Conservation (phyloP, 2,113 vertebrate species). For the Mobula birostris region DNA sequence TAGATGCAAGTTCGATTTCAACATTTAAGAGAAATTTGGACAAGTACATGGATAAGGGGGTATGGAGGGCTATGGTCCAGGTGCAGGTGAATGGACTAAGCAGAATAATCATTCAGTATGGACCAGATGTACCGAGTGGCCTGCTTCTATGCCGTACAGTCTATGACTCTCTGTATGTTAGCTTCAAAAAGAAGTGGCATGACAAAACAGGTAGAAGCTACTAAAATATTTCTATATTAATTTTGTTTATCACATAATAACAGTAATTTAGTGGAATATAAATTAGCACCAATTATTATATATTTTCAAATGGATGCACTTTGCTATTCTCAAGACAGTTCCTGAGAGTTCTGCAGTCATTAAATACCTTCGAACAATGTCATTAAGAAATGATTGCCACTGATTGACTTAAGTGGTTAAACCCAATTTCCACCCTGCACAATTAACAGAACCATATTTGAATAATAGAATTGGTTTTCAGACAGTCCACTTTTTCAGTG, state of each 20-base stretch:
- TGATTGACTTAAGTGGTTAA: background rate
- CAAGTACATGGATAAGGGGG: too few species aligned
- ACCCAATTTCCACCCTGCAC: background rate
- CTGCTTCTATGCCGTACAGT: too few species aligned
- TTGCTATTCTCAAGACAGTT: background rate
- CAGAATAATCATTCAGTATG: too few species aligned
- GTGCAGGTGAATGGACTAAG: too few species aligned
- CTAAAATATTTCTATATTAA: background rate
- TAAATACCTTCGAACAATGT: background rate
- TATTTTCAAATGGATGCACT: background rate
- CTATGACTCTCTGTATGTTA: too few species aligned
- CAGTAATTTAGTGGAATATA: background rate
- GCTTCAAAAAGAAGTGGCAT: background rate
- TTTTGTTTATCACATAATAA: background rate
- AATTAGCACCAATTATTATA: background rate
- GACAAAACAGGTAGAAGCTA: background rate
- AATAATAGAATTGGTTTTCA: background rate
- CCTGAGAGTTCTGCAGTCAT: background rate
- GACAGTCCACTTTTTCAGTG: background rate
- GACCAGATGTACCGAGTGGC: too few species aligned
- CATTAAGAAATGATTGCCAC: background rate
- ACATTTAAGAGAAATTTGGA: too few species aligned
- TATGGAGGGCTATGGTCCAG: too few species aligned
- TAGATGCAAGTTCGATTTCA: too few species aligned
- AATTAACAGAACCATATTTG: background rate